Evolutionary conservation across 2,888 invertebrate species (phyloP), one percentile per base, ranked within the genome.

Genomic region (Limnephilus lunatus): DNA sequence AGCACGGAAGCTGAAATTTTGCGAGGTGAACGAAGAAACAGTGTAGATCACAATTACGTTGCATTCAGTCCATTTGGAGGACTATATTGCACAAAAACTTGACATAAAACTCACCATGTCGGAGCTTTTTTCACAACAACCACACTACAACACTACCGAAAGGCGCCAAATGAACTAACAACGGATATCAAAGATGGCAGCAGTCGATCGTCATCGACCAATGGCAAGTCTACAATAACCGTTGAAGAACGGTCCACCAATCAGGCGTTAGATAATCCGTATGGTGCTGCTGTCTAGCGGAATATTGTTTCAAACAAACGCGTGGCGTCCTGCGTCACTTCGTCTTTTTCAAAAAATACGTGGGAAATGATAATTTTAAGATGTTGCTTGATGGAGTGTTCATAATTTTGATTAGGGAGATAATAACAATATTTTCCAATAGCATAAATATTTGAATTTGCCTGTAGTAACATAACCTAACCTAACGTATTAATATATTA

Each of bases 1-100:
- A 96, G 95, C 94, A 96, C 96, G 96, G 94, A 93, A 93, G 94
- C 94, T 96, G 95, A 96, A 97, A 97, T 95, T 97, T 96, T 94
- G 96, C 95, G 96, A 97, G 97, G 94, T 95, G 90, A 94, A 95
- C 95, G 94, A 95, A 94, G 94, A 95, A 95, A 96, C 94, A 94
- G 94, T 94, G 94, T 94, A 94, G 93, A 95, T 95, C 94, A 94
- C 94, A 95, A 95, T 94, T 94, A 94, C 95, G 95, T 95, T 94
- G 94, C 94, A 94, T 95, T 94, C 95, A 93, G 92, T 94, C 94
- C 95, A 39, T 39, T 95, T 95, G 94, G 94, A 94, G 91, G 92
- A 94, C 94, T 94, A 94, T 94, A 94, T 95, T 95, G 94, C 95
- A 95, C 95, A 94, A 95, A 95, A 95, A 95, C 96, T 96, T 95